A percentile compares a stretch with the other conserved stretches of the same genome.
These are phyloP conservation scores for Cinclus cinclus DNA, from an alignment of 2,113 vertebrate species.

Conservation along the genomic window DNA sequence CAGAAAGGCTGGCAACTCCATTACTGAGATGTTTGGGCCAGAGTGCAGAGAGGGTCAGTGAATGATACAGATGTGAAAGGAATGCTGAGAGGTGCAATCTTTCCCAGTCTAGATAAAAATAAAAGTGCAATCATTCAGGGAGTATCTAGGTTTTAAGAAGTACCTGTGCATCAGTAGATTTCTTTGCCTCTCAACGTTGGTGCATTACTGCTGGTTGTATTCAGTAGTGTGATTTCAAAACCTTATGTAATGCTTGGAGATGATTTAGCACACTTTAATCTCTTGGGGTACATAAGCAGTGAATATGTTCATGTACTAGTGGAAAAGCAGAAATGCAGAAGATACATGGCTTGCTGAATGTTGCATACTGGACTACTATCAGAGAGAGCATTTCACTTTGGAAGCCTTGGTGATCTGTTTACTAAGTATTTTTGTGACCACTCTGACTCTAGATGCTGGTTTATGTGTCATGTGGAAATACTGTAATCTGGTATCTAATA, in stretches of 20 bases:
- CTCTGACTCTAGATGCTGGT: background rate
- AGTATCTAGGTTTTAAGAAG: background rate
- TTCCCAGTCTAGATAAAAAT: background rate
- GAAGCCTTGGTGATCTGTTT: background rate
- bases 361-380: background rate
- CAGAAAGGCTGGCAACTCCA: background rate
- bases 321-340: background rate
- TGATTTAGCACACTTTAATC: background rate
- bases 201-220: background rate
- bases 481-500: background rate
- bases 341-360: background rate
- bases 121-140: background rate
- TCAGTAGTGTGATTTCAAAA: background rate
- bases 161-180: background rate
- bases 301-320: background rate
- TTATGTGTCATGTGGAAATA: background rate
- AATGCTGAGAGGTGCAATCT: background rate
- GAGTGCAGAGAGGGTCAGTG: background rate
- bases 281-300: background rate
- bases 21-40: background rate
- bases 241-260: background rate
- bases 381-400: background rate
- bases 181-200: background rate
- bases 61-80: background rate
- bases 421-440: background rate